phyloP scores from a whole-genome alignment of 2,113 vertebrate species.

The Polypterus senegalus region DNA sequence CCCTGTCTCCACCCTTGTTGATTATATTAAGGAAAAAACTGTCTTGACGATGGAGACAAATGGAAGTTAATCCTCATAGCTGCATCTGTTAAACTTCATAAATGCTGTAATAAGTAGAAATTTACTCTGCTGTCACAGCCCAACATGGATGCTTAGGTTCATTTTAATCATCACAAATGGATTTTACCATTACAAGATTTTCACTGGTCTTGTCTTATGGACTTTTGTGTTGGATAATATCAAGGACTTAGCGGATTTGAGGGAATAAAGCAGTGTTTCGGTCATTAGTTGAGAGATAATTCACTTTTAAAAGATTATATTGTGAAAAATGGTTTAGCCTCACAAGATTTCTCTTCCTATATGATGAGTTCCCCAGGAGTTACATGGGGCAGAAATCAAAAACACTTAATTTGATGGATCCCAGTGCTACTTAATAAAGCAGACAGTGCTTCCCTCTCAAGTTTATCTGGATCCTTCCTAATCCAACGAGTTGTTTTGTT shows the following conservation, averaged over 20 bases:
- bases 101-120: background rate
- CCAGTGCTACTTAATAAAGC: no score
- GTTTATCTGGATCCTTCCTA: no score
- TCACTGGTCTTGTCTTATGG: conserved; percentile 20
- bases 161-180: conserved; percentile 40
- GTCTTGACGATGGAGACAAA: conserved; percentile 4
- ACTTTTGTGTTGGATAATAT: conserved; percentile 52
- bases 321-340: conserved; percentile 45
- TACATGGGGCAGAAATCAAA: no score
- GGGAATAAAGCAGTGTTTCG: conserved; percentile 44
- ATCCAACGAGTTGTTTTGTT: no score
- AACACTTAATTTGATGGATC: no score
- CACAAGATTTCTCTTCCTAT: no score
- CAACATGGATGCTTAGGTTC: background rate
- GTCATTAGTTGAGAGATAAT: conserved; percentile 41
- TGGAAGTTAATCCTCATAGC: conserved; percentile 14
- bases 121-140: no score
- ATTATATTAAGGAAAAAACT: no score
- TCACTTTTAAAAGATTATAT: conserved; percentile 41
- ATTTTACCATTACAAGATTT: conserved; percentile 42
- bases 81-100: conserved; percentile 8
- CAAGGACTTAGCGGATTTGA: conserved; percentile 51
- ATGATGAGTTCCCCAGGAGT: no score
- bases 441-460: no score
- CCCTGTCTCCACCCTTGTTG: no score